These are phyloP conservation scores for Nansenia antarctica DNA, from an alignment of 2,113 vertebrate species.

Conservation along the genomic window DNA sequence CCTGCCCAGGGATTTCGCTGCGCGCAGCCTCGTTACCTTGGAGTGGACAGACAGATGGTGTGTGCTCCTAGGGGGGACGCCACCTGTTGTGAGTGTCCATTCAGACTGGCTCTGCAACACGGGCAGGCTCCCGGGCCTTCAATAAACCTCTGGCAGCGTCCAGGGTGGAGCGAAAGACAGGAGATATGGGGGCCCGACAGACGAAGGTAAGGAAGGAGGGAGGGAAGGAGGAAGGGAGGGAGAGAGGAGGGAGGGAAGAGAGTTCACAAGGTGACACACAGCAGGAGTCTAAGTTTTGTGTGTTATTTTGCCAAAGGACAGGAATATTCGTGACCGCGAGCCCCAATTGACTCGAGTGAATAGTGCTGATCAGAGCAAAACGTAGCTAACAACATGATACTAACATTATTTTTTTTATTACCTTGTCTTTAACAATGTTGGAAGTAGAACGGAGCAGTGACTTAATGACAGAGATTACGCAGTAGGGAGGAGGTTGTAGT, in stretches of 20 bases:
- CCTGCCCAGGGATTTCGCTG: constrained; percentile 33
- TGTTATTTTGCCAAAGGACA: too few relatives aligned
- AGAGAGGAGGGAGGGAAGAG: constrained; percentile 1
- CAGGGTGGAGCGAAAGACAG: constrained; percentile 28
- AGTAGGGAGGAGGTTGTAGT: too few relatives aligned
- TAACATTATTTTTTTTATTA: too few relatives aligned
- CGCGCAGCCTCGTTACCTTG: constrained; percentile 17
- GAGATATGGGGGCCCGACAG: not conserved
- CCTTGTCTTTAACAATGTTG: too few relatives aligned
- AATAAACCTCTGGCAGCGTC: constrained; percentile 67
- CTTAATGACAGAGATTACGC: too few relatives aligned
- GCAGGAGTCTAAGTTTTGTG: too few relatives aligned
- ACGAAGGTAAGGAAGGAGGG: constrained; percentile 17
- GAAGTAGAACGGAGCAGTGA: too few relatives aligned
- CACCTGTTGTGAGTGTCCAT: constrained; percentile 66
- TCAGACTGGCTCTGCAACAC: constrained; percentile 65
- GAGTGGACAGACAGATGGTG: constrained; percentile 67
- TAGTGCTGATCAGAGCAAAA: too few relatives aligned
- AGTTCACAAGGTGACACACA: not conserved
- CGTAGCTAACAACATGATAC: too few relatives aligned
- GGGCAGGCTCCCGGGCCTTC: constrained; percentile 44
- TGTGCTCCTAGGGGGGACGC: constrained; percentile 18
- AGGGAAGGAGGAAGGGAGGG: not conserved
- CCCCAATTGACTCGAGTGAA: too few relatives aligned
- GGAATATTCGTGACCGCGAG: too few relatives aligned